Base-by-base conservation (phyloP, 2,113 vertebrate species). In the Gila orcuttii region DNA sequence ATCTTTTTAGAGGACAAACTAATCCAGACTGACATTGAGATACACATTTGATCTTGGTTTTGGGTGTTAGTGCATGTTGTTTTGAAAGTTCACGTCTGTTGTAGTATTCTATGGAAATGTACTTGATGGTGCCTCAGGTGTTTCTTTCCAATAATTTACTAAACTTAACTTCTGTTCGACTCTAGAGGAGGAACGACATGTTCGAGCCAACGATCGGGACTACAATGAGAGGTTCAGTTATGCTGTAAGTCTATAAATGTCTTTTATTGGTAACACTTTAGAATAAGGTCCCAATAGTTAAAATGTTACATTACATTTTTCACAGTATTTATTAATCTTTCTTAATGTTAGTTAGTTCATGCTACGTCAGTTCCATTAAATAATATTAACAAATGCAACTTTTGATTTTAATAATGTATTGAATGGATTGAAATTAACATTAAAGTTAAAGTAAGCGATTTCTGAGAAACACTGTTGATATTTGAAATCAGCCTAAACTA, bases 221-320 rank as follows among this genome's bases (percentile, higher is more conserved):
- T 96, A 95, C 87, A 97, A 96, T 75, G 96, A 95, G 86, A 96
- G 92, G 91, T 97, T 96, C 90, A 92, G 86, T 79, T 97, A 97
- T 11, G 94, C 95, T 25, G 97, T 97, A 89, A 96, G 96, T 96
- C 33, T 52, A 8, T 21, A 39, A 2, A 33, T 75, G 2, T 4
- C 4, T 2, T 47, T 75, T 15, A 39, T 62, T 42, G 21, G 55
- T 57, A 1, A 57, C 55, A 57, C 7, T 57, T 57, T 23, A 57
- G 19, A 23, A 9, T 57, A 9, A 57, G 55, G 55, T 57, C 55
- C 55, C 55, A 57, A 1, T 21, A 57, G 15, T 55, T 55, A 6
- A 52, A 15, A 47, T 47, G 47, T 17, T 52, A 15, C 52, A 21
- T 8, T 8, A 57, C 19, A 57, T 57, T 21, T 57, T 19, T 8